A percentile compares a stretch with the other conserved stretches of the same genome.
Conservation (phyloP, 2,797 vertebrate genomes). For the Emydoidea blandingii region DNA sequence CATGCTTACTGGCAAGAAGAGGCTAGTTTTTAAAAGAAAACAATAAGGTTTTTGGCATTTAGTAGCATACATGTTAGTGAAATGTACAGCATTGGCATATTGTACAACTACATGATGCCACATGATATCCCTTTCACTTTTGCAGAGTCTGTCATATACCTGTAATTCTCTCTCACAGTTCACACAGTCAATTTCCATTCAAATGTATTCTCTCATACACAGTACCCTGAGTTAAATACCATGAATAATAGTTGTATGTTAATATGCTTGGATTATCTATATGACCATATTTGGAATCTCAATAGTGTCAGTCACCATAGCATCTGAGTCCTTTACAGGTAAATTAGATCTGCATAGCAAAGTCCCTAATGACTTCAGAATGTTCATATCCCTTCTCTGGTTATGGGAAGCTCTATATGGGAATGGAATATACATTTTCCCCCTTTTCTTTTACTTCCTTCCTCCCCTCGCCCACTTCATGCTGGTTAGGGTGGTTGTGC, state of each 20-base stretch:
- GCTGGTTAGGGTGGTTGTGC: background rate
- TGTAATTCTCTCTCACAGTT: background rate
- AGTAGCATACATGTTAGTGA: background rate
- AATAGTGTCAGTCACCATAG: background rate
- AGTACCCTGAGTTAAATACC: background rate
- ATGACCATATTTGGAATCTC: no score
- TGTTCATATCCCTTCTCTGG: background rate
- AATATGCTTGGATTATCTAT: background rate
- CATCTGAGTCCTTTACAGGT: accelerated
- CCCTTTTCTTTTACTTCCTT: background rate
- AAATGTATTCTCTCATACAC: background rate
- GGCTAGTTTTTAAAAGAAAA: background rate
- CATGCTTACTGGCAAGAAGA: background rate
- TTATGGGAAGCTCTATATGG: background rate
- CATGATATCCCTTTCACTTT: background rate
- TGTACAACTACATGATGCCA: background rate
- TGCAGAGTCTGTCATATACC: background rate
- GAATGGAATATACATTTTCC: accelerated
- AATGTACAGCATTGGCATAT: background rate
- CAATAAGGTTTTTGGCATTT: background rate
- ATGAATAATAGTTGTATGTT: background rate
- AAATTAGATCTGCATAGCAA: background rate
- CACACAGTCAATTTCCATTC: background rate
- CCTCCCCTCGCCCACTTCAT: background rate
- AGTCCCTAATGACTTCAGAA: background rate